A percentile compares a stretch with the other conserved stretches of the same genome.
phyloP scores from a whole-genome alignment of 2,113 vertebrate species.

The Syngnathus scovelli region DNA sequence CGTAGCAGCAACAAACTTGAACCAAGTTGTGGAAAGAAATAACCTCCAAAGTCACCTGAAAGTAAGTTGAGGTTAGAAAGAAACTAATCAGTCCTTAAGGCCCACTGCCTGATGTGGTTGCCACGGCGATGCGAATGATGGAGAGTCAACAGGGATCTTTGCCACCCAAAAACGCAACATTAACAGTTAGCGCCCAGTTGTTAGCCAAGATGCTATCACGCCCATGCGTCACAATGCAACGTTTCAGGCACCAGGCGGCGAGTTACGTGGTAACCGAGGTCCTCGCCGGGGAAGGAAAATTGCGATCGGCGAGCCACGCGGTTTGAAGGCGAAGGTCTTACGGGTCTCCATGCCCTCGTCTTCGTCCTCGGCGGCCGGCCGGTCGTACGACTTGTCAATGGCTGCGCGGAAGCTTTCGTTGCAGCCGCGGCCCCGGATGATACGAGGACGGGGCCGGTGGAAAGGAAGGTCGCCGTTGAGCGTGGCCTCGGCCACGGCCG shows the following conservation, averaged over 20 bases:
- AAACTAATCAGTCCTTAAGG: background rate
- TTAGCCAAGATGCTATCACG: background rate
- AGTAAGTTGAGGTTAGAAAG: background rate
- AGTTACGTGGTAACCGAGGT: slow-evolving; percentile 1
- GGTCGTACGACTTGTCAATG: slow-evolving; percentile 96
- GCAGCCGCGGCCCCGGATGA: slow-evolving; percentile 92
- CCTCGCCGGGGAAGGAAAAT: slow-evolving; percentile 7
- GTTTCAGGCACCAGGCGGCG: background rate
- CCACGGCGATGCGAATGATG: background rate
- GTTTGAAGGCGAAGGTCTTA: slow-evolving; percentile 63
- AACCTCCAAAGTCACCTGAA: background rate
- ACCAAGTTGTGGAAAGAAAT: background rate
- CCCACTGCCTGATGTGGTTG: background rate
- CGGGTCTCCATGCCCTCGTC: slow-evolving; percentile 98
- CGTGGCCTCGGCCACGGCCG: slow-evolving; percentile 90
- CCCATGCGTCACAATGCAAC: slow-evolving; percentile 4
- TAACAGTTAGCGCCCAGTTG: background rate
- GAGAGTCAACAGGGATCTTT: background rate
- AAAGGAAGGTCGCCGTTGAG: slow-evolving; percentile 91
- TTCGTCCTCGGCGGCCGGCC: slow-evolving; percentile 80
- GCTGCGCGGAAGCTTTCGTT: slow-evolving; percentile 97
- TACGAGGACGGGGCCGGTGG: slow-evolving; percentile 88
- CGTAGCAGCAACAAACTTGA: background rate
- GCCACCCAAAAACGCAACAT: background rate
- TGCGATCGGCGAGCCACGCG: background rate